Base-by-base conservation (phyloP, 1,140 invertebrate genomes). In the Neodiprion fabricii region DNA sequence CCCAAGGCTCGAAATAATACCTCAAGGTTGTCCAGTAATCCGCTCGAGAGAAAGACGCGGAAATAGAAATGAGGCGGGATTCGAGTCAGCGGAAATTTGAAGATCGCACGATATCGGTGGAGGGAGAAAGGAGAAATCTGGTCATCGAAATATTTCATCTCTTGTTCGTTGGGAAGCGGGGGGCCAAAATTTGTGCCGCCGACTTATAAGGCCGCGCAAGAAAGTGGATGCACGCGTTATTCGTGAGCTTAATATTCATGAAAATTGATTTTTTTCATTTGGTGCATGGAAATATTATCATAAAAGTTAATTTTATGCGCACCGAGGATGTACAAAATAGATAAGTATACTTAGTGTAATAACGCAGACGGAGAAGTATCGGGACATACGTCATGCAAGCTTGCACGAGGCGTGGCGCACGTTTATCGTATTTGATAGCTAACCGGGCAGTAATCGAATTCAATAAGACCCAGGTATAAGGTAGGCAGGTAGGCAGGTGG, bases 391-490 rank as follows among this genome's bases (percentile, higher is more conserved):
- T 61, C 53, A 40, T 40, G 28, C n/a, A 61, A 61, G 11, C 53
- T 12, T 61, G 11, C 11, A 61, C 9, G n/a, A 61, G n/a, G 9
- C 7, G 53, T 61, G n/a, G 11, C 8, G 4, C n/a, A 17, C 53
- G 11, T 12, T 61, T 61, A 61, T 61, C 53, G 53, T 61, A 17
- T 61, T 61, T 17, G 53, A 61, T 61, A 61, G 53, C n/a, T 61
- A 61, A 61, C 53, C n/a, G 53, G 53, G 53, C n/a, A 61, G 53
- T 61, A 61, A 61, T 7, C 53, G 53, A 61, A 61, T 61, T 61
- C n/a, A 61, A 61, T 61, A 17, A 61, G 11, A 61, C 53, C 11
- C 11, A 61, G 11, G 53, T 61, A 61, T 17, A 17, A 12, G 28
- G 28, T 40, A 40, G 28, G 28, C 28, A 40, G 28, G 28, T 40